These are phyloP conservation scores for Dicyrtomina minuta DNA, from an alignment of 2,888 invertebrate genomes.

Conservation along the genomic window DNA sequence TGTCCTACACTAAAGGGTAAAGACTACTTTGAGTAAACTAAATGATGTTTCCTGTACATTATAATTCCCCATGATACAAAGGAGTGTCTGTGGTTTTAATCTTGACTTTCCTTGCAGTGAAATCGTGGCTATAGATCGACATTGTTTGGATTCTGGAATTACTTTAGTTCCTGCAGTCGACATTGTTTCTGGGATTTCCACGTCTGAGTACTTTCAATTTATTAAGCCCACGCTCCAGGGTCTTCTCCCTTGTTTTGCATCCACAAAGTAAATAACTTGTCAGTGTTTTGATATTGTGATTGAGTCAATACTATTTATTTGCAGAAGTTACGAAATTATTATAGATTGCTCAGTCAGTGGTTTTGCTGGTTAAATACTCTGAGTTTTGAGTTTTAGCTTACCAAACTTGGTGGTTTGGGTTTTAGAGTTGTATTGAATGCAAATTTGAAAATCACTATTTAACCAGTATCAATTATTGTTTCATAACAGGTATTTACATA, in stretches of 20 bases:
- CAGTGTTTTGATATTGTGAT: not conserved
- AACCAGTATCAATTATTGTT: not conserved
- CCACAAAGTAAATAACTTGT: constrained; percentile 57
- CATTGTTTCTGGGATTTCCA: constrained; percentile 55
- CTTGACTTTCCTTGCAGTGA: constrained; percentile 56
- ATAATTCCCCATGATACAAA: not conserved
- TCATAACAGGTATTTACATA: constrained; percentile 59
- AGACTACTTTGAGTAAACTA: not conserved
- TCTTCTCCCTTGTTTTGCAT: constrained; percentile 61
- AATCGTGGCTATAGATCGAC: constrained; percentile 62
- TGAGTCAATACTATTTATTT: not conserved
- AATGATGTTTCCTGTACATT: not conserved
- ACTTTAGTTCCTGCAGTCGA: constrained; percentile 63
- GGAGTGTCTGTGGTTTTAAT: not conserved
- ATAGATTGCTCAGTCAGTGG: not conserved
- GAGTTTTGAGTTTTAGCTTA: no score
- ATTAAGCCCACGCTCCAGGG: constrained; percentile 62
- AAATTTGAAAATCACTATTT: no score
- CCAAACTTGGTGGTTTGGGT: no score
- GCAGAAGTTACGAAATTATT: not conserved
- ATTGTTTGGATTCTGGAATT: constrained; percentile 62
- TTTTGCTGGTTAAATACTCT: no score
- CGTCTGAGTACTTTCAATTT: constrained; percentile 59
- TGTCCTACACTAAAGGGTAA: constrained; percentile 59
- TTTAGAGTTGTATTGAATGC: not conserved